phyloP scores from a whole-genome alignment of 2,797 vertebrate species.

The Meriones psammophilus region DNA sequence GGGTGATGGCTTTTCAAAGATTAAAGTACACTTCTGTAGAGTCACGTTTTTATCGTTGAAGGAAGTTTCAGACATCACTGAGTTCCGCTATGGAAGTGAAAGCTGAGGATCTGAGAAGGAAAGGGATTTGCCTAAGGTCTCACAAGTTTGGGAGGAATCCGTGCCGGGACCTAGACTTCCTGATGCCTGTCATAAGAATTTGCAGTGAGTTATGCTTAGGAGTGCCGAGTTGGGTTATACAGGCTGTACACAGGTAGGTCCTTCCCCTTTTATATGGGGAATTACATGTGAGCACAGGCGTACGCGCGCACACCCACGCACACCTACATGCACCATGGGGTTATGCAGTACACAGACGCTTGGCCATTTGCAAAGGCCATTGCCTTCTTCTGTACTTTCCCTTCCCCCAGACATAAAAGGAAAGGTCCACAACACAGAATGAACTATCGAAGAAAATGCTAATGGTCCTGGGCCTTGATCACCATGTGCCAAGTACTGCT shows the following conservation, averaged over 20 bases:
- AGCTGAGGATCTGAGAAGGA: conserved; percentile 1
- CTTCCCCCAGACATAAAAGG: not conserved
- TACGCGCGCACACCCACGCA: no score
- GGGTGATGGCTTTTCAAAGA: not conserved
- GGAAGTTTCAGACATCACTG: not conserved
- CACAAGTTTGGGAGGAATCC: not conserved
- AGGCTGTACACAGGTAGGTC: no score
- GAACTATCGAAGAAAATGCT: not conserved
- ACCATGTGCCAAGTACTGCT: not conserved
- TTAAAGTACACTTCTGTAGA: not conserved
- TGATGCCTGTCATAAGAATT: not conserved
- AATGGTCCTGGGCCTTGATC: not conserved
- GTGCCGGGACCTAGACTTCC: not conserved
- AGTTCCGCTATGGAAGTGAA: not conserved
- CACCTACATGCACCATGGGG: rapidly evolving
- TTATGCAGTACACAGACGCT: not conserved
- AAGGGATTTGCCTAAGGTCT: not conserved
- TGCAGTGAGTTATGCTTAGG: not conserved
- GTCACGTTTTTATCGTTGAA: not conserved
- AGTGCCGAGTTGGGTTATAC: not conserved
- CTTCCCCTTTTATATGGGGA: not conserved
- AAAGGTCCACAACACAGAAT: not conserved
- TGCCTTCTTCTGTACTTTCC: not conserved
- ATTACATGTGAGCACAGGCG: no score
- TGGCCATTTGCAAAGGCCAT: not conserved